Conservation (phyloP, 2,797 vertebrate genomes). For the Mareca penelope region DNA sequence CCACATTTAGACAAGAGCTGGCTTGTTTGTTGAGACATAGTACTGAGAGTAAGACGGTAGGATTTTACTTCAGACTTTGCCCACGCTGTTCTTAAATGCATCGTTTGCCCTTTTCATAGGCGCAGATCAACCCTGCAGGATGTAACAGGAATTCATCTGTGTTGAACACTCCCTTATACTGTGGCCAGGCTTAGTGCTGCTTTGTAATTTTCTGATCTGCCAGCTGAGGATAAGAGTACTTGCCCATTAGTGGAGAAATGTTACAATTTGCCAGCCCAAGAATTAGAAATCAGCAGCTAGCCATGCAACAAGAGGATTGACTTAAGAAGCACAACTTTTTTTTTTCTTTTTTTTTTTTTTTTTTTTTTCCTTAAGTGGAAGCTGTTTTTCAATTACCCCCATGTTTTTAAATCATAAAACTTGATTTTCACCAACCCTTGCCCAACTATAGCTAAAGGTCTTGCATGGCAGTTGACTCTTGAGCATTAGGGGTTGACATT, state of each 20-base stretch:
- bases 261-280: constrained; percentile 29
- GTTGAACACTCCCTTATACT: not conserved
- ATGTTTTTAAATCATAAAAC: not conserved
- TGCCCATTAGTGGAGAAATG: not conserved
- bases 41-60: not conserved
- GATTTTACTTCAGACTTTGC: not conserved
- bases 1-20: not conserved
- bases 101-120: not conserved
- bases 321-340: not conserved
- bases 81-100: not conserved
- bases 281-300: constrained; percentile 34
- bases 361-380: not conserved
- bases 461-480: not conserved
- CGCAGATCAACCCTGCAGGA: not conserved
- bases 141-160: not conserved
- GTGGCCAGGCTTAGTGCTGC: constrained; percentile 10
- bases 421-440: not conserved
- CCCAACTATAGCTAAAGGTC: not conserved
- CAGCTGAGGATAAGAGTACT: constrained; percentile 16
- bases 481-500: not conserved
- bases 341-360: not conserved
- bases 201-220: constrained; percentile 31
- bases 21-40: not conserved
- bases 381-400: constrained; percentile 7
- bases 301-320: not conserved